Evolutionary conservation across 2,888 invertebrate genomes (phyloP).

Genomic region (Drosophila acutilabella): DNA sequence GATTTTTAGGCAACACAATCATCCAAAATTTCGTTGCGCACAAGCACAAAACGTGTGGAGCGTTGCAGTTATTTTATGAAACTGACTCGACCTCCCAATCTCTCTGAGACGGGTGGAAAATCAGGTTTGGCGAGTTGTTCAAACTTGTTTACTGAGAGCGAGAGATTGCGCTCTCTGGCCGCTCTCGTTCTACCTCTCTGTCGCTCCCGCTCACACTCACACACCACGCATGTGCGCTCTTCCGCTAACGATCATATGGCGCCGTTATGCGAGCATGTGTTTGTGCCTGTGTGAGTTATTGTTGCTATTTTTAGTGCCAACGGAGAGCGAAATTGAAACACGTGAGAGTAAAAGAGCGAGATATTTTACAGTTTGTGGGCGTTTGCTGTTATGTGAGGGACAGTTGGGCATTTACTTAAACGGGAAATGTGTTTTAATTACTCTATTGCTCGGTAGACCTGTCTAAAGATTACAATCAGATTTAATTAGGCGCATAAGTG

Average conservation of each 20-base stretch:
- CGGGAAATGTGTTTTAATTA: conserved; percentile 33
- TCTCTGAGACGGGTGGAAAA: conserved; percentile 57
- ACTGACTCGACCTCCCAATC: conserved; percentile 42
- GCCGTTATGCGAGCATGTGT: conserved; percentile 3
- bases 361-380: conserved; percentile 13
- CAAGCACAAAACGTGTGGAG: conserved; percentile 46
- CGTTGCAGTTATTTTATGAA: conserved; percentile 50
- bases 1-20: conserved; percentile 71
- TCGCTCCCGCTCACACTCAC: conserved; percentile 4
- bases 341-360: not conserved
- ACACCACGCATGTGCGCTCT: not conserved
- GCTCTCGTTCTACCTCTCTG: conserved; percentile 15
- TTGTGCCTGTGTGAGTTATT: conserved; percentile 4
- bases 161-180: conserved; percentile 31
- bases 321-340: conserved; percentile 23
- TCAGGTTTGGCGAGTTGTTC: conserved; percentile 65
- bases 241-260: conserved; percentile 26
- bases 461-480: conserved; percentile 8
- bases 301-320: conserved; percentile 50
- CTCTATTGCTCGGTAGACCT: conserved; percentile 8
- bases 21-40: conserved; percentile 39
- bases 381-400: conserved; percentile 13
- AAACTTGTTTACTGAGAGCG: conserved; percentile 59
- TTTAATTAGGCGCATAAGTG: conserved; percentile 13
- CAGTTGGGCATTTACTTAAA: conserved; percentile 30